These are phyloP conservation scores for Bellardia bayeri DNA, from an alignment of 2,888 invertebrate genomes.

Conservation along the genomic window DNA sequence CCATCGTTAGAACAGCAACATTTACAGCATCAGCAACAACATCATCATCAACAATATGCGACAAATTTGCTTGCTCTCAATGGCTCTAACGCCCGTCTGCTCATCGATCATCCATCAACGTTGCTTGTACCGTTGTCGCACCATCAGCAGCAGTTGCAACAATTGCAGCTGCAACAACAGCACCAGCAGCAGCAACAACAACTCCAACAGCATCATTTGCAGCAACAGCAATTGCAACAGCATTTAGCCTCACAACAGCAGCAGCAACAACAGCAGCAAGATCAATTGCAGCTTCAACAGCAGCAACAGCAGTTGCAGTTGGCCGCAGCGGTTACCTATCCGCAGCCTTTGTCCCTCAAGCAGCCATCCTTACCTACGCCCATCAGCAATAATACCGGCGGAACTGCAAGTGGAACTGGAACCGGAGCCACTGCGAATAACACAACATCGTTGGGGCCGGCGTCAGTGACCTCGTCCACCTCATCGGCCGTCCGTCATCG, in stretches of 20 bases:
- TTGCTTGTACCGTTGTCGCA: constrained; percentile 82
- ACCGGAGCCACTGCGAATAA: constrained; percentile 42
- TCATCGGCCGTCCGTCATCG: constrained; percentile 80
- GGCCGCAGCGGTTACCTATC: constrained; percentile 77
- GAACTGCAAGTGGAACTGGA: constrained; percentile 53
- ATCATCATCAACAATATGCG: constrained; percentile 81
- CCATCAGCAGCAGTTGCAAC: constrained; percentile 78
- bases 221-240: constrained; percentile 78
- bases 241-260: constrained; percentile 76
- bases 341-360: constrained; percentile 79
- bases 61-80: constrained; percentile 83
- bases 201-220: constrained; percentile 74
- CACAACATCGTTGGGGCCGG: constrained; percentile 74
- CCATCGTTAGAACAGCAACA: constrained; percentile 82
- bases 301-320: constrained; percentile 78
- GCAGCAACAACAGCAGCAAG: constrained; percentile 78
- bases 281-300: constrained; percentile 75
- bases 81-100: constrained; percentile 83
- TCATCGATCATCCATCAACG: constrained; percentile 82
- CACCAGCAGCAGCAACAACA: constrained; percentile 78
- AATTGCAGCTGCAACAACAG: constrained; percentile 76
- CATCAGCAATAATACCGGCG: constrained; percentile 68
- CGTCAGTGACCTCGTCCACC: constrained; percentile 74
- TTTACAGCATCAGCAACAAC: constrained; percentile 76
- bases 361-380: constrained; percentile 78